Evolutionary conservation across 2,888 invertebrate genomes (phyloP).

Genomic region (Chesias legatella): DNA sequence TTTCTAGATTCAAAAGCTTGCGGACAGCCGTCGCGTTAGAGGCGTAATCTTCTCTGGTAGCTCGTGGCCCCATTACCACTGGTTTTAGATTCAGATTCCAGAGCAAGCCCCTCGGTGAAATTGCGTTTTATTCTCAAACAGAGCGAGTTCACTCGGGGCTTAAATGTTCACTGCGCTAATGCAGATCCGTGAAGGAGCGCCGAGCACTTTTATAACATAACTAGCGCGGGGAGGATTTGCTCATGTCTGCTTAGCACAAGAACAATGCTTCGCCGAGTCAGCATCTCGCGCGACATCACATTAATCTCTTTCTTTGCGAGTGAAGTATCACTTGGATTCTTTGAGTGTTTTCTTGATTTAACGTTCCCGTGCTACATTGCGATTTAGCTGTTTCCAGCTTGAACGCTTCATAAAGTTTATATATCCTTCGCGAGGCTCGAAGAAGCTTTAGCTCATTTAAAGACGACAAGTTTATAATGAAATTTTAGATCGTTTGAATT

Average conservation of each 20-base stretch:
- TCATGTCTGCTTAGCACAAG: constrained; percentile 36
- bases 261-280: constrained; percentile 38
- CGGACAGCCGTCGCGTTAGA: constrained; percentile 36
- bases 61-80: constrained; percentile 30
- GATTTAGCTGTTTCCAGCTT: background rate
- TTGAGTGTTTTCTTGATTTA: constrained; percentile 12
- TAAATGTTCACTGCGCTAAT: constrained; percentile 40
- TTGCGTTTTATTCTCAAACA: constrained; percentile 23
- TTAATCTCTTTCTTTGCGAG: constrained; percentile 24
- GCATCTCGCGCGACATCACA: constrained; percentile 23
- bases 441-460: constrained; percentile 12
- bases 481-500: constrained; percentile 16
- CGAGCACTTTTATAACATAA: constrained; percentile 36
- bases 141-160: constrained; percentile 26
- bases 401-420: background rate
- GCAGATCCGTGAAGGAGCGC: constrained; percentile 31
- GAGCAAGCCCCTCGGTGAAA: constrained; percentile 14
- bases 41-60: constrained; percentile 42
- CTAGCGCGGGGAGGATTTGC: constrained; percentile 28
- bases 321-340: constrained; percentile 10
- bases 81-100: constrained; percentile 19
- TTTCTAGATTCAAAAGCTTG: constrained; percentile 44
- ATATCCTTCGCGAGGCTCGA: background rate
- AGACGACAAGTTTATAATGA: constrained; percentile 16
- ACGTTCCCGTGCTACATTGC: background rate